Evolutionary conservation across 2,888 invertebrate species (phyloP).

Genomic region (Cinara cedri): DNA sequence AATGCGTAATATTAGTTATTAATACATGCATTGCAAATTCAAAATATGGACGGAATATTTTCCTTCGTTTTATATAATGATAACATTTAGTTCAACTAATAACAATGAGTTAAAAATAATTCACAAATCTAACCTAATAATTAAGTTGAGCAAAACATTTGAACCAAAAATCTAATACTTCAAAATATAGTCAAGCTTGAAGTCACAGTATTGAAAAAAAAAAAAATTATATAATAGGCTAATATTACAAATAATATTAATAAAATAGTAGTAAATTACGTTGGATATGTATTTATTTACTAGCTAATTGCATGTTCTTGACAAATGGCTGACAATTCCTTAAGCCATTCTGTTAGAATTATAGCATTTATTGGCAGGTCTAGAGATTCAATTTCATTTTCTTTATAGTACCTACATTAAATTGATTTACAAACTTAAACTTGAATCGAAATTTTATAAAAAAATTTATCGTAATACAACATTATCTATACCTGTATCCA

Average conservation of each 20-base stretch:
- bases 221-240: not conserved
- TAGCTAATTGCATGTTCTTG: conserved; percentile 81
- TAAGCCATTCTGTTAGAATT: conserved; percentile 91
- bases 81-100: conserved; percentile 17
- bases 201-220: conserved; percentile 43
- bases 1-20: not conserved
- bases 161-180: conserved; percentile 13
- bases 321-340: conserved; percentile 91
- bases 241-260: conserved; percentile 26
- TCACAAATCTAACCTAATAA: conserved; percentile 36
- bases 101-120: conserved; percentile 40
- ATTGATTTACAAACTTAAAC: not conserved
- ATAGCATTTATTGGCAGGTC: conserved; percentile 82
- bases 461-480: not conserved
- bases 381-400: conserved; percentile 58
- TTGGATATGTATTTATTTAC: not conserved
- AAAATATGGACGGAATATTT: conserved; percentile 46
- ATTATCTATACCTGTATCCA: conserved; percentile 44
- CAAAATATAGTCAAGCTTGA: conserved; percentile 13
- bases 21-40: conserved; percentile 19
- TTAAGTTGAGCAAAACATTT: conserved; percentile 48
- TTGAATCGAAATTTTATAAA: not conserved
- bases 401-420: conserved; percentile 61
- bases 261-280: not conserved
- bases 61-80: not conserved